phyloP scores from a whole-genome alignment of 2,888 invertebrate genomes.

The Mystacides longicornis region DNA sequence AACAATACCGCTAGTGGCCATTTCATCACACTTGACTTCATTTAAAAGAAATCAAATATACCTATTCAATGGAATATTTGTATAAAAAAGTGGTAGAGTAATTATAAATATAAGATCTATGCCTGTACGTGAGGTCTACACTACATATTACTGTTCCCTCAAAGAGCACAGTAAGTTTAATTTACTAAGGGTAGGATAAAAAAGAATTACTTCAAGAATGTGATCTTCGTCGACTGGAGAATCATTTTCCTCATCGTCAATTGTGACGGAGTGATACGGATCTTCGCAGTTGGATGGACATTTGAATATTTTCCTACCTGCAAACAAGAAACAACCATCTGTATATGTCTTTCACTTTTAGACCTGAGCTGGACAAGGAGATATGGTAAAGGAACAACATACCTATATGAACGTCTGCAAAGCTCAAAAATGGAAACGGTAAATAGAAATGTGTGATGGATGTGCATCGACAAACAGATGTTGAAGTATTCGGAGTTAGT shows the following conservation, averaged over 20 bases:
- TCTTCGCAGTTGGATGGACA: constrained; percentile 43
- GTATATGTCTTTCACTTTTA: not conserved
- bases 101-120: no score
- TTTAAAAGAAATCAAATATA: no score
- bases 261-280: constrained; percentile 34
- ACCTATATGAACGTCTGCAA: constrained; percentile 78
- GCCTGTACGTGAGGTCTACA: no score
- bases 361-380: not conserved
- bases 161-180: no score
- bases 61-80: no score
- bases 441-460: constrained; percentile 80
- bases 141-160: no score
- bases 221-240: constrained; percentile 21
- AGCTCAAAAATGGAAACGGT: constrained; percentile 81
- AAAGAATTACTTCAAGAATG: constrained; percentile 18
- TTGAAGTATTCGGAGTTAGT: constrained; percentile 47
- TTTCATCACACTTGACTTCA: no score
- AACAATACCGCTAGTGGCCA: no score
- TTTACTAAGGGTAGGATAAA: no score
- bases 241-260: constrained; percentile 16
- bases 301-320: constrained; percentile 39
- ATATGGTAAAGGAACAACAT: constrained; percentile 21
- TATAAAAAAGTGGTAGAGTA: no score
- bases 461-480: constrained; percentile 48
- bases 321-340: constrained; percentile 6